Conservation (phyloP, 2,113 vertebrate species). For the Rhizomys pruinosus region DNA sequence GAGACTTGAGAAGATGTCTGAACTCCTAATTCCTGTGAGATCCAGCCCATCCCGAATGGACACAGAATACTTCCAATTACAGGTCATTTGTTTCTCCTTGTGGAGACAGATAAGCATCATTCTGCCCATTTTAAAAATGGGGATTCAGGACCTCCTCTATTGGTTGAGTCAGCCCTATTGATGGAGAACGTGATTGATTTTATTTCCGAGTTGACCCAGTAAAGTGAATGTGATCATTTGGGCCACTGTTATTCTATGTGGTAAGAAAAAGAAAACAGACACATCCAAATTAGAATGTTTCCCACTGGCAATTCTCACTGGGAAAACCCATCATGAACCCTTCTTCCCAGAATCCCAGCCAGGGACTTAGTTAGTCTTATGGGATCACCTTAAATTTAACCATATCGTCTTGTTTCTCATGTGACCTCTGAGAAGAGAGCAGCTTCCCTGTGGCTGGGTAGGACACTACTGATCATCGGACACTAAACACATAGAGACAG, state of each 20-base stretch:
- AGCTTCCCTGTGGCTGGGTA: rapidly evolving
- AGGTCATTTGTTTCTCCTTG: not conserved
- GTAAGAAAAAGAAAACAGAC: not conserved
- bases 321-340: not conserved
- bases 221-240: not conserved
- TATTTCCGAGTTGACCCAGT: not conserved
- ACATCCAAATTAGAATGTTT: not conserved
- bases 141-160: not conserved
- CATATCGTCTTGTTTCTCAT: not conserved
- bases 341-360: not conserved
- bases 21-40: not conserved
- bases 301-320: not conserved
- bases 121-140: not conserved
- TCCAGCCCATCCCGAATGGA: not conserved
- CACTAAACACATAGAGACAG: not conserved
- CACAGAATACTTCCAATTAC: not conserved
- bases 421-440: not conserved
- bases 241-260: not conserved
- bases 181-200: not conserved
- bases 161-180: not conserved
- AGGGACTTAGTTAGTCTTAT: too few relatives aligned
- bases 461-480: rapidly evolving
- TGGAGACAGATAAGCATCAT: not conserved
- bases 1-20: not conserved
- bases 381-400: not conserved